These are phyloP conservation scores for Diachasmimorpha longicaudata DNA, from an alignment of 1,140 invertebrate genomes.

Conservation along the genomic window DNA sequence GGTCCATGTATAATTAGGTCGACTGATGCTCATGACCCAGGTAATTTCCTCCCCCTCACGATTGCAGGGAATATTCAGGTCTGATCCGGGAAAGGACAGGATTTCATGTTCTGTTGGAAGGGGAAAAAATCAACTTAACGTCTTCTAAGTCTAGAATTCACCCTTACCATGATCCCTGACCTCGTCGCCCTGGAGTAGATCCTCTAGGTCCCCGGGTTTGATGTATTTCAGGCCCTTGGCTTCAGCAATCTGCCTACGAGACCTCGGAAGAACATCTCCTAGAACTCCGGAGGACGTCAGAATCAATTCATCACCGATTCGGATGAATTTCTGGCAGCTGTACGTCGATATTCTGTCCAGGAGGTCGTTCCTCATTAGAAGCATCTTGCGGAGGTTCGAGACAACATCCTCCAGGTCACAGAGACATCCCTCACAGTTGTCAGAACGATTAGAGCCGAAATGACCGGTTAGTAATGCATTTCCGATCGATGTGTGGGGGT, in stretches of 20 bases:
- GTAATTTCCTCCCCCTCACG: constrained; percentile 42
- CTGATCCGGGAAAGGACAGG: constrained; percentile 44
- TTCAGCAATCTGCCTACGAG: constrained; percentile 37
- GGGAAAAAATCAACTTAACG: background rate
- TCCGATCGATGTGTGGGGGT: background rate
- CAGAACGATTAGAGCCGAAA: background rate
- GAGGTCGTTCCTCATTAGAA: constrained; percentile 35
- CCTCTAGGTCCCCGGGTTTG: constrained; percentile 38
- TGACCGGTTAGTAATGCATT: background rate
- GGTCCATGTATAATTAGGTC: constrained; percentile 49
- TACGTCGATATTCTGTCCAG: constrained; percentile 38
- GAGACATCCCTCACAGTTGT: constrained; percentile 43
- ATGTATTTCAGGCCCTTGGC: constrained; percentile 45
- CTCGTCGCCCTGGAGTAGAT: constrained; percentile 23
- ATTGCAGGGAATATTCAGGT: constrained; percentile 49
- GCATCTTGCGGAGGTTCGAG: constrained; percentile 35
- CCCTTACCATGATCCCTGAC: background rate
- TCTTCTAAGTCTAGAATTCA: background rate
- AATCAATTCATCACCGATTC: constrained; percentile 43
- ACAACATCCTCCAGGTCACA: constrained; percentile 40
- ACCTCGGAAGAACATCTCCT: constrained; percentile 26
- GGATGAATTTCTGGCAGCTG: constrained; percentile 40
- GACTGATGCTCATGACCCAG: constrained; percentile 44
- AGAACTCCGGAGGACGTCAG: constrained; percentile 30
- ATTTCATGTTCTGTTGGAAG: constrained; percentile 41